Evolutionary conservation across 2,888 invertebrate species (phyloP).

Genomic region (Conomelus anceps): DNA sequence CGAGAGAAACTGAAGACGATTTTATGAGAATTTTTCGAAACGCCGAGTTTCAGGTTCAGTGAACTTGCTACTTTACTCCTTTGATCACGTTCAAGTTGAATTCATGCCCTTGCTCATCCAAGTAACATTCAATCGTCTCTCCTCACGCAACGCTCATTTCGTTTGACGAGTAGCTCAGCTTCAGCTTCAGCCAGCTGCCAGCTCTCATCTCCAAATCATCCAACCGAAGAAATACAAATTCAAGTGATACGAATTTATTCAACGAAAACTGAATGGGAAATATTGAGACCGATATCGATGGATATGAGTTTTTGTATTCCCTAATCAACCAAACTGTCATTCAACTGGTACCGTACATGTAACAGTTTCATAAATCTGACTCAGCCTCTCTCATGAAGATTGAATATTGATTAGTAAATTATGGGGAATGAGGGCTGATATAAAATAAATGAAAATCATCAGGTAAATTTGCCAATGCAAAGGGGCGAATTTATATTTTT

Average conservation of each 20-base stretch:
- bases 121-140: background rate
- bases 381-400: too few species aligned
- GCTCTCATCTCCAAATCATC: background rate
- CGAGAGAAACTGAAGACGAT: background rate
- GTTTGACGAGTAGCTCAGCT: background rate
- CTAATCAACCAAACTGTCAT: background rate
- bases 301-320: background rate
- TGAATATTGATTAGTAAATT: too few species aligned
- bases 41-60: background rate
- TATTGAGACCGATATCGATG: background rate
- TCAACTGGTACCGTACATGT: background rate
- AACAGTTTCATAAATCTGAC: background rate
- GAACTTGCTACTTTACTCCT: background rate
- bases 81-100: background rate
- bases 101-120: background rate
- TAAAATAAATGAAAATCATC: too few species aligned
- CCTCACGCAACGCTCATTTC: background rate
- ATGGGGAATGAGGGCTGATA: too few species aligned
- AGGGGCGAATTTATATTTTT: too few species aligned
- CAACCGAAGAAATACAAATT: background rate
- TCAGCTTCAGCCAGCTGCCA: background rate
- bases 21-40: background rate
- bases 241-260: background rate
- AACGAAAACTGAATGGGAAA: background rate
- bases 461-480: too few species aligned